These are phyloP conservation scores for Kradibia gibbosae DNA, from an alignment of 1,140 invertebrate species.

Conservation along the genomic window DNA sequence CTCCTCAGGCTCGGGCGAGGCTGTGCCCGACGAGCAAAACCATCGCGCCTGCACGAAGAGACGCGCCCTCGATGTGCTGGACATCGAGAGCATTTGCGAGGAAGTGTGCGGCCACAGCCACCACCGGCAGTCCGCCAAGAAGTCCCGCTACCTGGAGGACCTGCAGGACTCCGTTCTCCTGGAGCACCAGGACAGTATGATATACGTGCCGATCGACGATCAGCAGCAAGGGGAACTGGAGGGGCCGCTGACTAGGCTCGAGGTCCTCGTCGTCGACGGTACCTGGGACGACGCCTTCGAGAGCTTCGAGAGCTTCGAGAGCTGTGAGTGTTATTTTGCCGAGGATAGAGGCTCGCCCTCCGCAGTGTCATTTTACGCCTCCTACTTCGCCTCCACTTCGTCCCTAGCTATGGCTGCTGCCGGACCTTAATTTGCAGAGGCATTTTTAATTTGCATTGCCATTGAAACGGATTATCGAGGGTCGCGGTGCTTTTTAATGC, in stretches of 20 bases:
- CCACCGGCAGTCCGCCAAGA: constrained; percentile 58
- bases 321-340: no score
- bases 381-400: no score
- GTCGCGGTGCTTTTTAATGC: no score
- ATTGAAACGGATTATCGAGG: no score
- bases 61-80: constrained; percentile 65
- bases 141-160: constrained; percentile 6
- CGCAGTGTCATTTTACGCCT: no score
- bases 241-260: constrained; percentile 59
- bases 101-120: constrained; percentile 63
- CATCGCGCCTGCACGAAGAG: constrained; percentile 51
- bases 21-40: constrained; percentile 47
- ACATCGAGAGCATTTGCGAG: constrained; percentile 67
- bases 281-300: constrained; percentile 61
- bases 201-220: constrained; percentile 48
- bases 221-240: not conserved
- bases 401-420: no score
- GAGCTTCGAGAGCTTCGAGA: constrained; percentile 34
- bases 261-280: constrained; percentile 69
- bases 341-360: no score
- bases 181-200: constrained; percentile 45
- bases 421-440: no score
- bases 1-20: constrained; percentile 58
- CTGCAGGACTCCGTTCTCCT: constrained; percentile 20
- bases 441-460: no score